phyloP scores from a whole-genome alignment of 2,113 vertebrate genomes.

The Prolemur simus region DNA sequence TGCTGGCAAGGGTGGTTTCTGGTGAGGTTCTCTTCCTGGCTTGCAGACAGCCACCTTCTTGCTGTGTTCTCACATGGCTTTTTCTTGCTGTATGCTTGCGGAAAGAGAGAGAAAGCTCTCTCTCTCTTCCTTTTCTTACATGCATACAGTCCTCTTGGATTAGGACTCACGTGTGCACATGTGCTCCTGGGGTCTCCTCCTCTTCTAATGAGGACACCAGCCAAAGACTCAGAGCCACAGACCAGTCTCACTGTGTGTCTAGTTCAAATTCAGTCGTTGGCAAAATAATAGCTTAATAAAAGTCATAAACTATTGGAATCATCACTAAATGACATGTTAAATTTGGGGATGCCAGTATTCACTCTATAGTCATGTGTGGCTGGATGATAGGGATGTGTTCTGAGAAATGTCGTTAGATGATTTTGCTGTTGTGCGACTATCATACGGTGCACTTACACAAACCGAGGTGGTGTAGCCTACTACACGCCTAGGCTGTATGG shows the following conservation, averaged over 20 bases:
- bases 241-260: neutral
- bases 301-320: neutral
- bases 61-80: neutral
- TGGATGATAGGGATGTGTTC: neutral
- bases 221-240: neutral
- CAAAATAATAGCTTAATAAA: neutral
- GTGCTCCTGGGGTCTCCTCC: too few species aligned
- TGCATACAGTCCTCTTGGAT: neutral
- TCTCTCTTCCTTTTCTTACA: neutral
- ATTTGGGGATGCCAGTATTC: neutral
- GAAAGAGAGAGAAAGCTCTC: too few species aligned
- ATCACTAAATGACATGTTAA: neutral
- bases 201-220: too few species aligned
- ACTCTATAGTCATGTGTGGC: neutral
- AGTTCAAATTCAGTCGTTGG: neutral
- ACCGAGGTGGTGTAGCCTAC: neutral
- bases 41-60: neutral
- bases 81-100: neutral
- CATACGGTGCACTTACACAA: neutral
- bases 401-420: neutral
- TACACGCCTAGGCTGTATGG: neutral
- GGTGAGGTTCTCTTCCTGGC: neutral
- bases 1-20: neutral
- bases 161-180: neutral
- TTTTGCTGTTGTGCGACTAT: neutral